phyloP scores from a whole-genome alignment of 2,797 vertebrate genomes.

The Silurus lanzhouensis region DNA sequence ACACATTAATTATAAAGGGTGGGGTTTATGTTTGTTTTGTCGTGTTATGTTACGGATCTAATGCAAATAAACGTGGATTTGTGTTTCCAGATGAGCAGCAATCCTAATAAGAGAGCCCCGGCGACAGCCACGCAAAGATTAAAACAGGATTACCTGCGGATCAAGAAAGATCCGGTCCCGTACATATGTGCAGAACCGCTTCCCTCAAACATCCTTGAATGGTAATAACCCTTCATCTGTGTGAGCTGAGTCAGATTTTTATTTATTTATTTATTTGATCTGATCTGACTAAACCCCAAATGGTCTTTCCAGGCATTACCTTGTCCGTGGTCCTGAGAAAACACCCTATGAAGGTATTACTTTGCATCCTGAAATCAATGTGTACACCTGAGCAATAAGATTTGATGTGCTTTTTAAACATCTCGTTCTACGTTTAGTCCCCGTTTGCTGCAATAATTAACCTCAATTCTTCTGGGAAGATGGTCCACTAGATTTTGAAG shows the following conservation, averaged over 20 bases:
- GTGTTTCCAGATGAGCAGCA: slow-evolving; percentile 88
- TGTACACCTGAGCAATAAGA: too few relatives aligned
- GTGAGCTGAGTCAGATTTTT: neutral
- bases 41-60: neutral
- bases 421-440: too few relatives aligned
- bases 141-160: slow-evolving; percentile 97
- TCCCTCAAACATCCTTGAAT: slow-evolving; percentile 96
- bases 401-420: too few relatives aligned
- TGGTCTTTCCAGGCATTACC: slow-evolving; percentile 85
- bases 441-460: too few relatives aligned
- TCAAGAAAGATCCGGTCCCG: slow-evolving; percentile 99
- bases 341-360: slow-evolving; percentile 91
- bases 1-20: neutral
- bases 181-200: slow-evolving; percentile 98
- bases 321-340: slow-evolving; percentile 95
- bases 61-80: neutral
- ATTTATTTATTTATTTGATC: neutral
- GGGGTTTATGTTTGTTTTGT: neutral
- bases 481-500: too few relatives aligned
- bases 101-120: slow-evolving; percentile 92
- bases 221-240: slow-evolving; percentile 68
- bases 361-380: neutral
- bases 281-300: too few relatives aligned
- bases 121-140: slow-evolving; percentile 95
- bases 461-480: too few relatives aligned